Percentiles rank a stretch among this genome's conserved stretches.
These are phyloP conservation scores for Scaptomyza pallida DNA, from an alignment of 1,140 invertebrate genomes.

Conservation along the genomic window DNA sequence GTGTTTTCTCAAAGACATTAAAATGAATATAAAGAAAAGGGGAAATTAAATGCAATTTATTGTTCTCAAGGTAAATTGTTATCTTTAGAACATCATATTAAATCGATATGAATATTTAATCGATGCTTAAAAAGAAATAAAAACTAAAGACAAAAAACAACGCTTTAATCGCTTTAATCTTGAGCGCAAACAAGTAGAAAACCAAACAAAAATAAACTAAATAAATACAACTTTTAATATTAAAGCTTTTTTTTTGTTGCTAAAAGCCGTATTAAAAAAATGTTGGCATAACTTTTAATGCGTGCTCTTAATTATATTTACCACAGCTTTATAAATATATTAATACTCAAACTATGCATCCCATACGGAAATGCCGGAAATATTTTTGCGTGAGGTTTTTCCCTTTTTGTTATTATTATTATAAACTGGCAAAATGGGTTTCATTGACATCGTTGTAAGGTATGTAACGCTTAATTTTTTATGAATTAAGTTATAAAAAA, in stretches of 20 bases:
- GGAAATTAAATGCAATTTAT: no score
- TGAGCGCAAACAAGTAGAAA: neutral
- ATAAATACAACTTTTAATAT: slow-evolving; percentile 2
- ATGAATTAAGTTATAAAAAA: no score
- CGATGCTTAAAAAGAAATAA: neutral
- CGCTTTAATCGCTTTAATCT: slow-evolving; percentile 3
- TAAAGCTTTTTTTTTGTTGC: slow-evolving; percentile 3
- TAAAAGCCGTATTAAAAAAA: neutral
- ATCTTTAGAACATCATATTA: no score
- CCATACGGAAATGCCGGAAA: slow-evolving; percentile 26
- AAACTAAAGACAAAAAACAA: neutral
- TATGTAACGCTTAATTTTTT: neutral
- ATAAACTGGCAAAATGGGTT: neutral
- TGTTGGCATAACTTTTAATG: slow-evolving; percentile 30
- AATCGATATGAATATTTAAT: slow-evolving; percentile 5
- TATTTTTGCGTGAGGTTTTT: slow-evolving; percentile 12
- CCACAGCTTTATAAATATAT: slow-evolving; percentile 19
- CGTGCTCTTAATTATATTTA: slow-evolving; percentile 45
- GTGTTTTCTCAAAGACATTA: no score
- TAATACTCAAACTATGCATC: neutral
- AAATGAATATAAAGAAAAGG: no score
- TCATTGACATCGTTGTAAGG: no score
- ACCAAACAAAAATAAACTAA: neutral
- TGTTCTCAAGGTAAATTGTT: no score
- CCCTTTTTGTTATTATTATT: slow-evolving; percentile 1